Evolutionary conservation across 2,888 invertebrate genomes (phyloP).

Genomic region (Furcula furcula): DNA sequence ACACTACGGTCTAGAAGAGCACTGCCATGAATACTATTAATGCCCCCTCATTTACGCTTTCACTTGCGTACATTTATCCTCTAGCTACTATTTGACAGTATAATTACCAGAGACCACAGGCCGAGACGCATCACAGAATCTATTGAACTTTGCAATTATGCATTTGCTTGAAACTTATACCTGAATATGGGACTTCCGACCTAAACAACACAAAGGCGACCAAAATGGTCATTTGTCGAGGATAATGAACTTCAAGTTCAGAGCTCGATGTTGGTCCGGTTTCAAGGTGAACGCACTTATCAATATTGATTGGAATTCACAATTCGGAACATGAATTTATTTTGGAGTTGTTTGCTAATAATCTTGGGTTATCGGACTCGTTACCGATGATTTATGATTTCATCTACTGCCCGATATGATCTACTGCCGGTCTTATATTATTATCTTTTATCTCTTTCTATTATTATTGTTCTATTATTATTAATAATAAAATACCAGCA

Average conservation of each 20-base stretch:
- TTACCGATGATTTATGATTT: conserved; percentile 53
- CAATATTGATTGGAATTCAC: conserved; percentile 63
- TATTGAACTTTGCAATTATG: conserved; percentile 1
- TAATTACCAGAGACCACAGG: no score
- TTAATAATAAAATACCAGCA: no score
- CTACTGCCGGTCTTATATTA: no score
- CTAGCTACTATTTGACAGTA: conserved; percentile 8
- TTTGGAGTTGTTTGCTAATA: conserved; percentile 65
- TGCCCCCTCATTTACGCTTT: conserved; percentile 66
- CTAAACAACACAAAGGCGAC: conserved; percentile 37
- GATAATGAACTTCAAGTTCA: conserved; percentile 70
- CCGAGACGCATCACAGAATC: no score
- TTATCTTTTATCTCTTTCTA: no score
- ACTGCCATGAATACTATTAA: conserved; percentile 60
- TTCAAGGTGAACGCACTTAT: conserved; percentile 74
- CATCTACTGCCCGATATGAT: conserved; percentile 37
- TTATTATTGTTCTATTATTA: no score
- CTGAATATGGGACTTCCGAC: conserved; percentile 21
- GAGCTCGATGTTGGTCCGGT: conserved; percentile 65
- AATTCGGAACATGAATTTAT: conserved; percentile 57
- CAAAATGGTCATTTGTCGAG: conserved; percentile 61
- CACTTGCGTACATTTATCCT: conserved; percentile 41
- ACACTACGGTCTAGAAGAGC: conserved; percentile 50
- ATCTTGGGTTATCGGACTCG: conserved; percentile 69
- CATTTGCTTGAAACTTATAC: conserved; percentile 11